Evolutionary conservation across 2,797 vertebrate species (phyloP), one percentile per base, ranked within the genome.

Genomic region (Pteronotus mesoamericanus): DNA sequence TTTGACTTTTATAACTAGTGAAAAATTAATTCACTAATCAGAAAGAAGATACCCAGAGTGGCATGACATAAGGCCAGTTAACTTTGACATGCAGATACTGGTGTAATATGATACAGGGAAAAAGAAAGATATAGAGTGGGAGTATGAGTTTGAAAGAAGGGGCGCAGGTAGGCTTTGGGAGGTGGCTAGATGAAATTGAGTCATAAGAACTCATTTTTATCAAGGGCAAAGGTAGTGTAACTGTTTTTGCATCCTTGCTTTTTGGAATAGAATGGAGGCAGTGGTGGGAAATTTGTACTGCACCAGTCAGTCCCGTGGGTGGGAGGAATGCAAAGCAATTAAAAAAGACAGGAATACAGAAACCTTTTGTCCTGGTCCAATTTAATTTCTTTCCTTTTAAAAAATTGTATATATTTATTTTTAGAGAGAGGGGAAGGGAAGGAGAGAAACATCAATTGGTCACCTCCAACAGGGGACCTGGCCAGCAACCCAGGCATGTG

Each of bases 1-100:
- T 85, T 77, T 77, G 24, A 7, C 12, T 78, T 77, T 19, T 57
- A 4, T 39, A 89, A 82, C 2, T 78, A 74, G 2, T 88, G 46
- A 92, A 22, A 78, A 74, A 59, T 32, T 90, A 92, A 95, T 90
- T 92, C 19, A 90, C 21, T 79, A 87, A 84, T 8, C 16, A 90
- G 46, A 78, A 96, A 78, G 37, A 9, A 94, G 51, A 59, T 48
- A 4, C 19, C 15, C 68, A 78, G 71, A 8, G 34, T 79, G 5
- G 3, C 26, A 53, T 77, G 42, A 34, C 3, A 39, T 29, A 79
- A 91, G 61, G 80, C 11, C n/a, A 46, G 44, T 71, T 71, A 51
- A 19, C 42, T 66, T 55, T 80, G 29, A 26, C 94, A 75, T n/a
- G 26, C 4, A 66, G 22, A 46, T 48, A 26, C 7, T 48, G 19